Conservation (phyloP, 2,113 vertebrate species). For the Labeo catla region DNA sequence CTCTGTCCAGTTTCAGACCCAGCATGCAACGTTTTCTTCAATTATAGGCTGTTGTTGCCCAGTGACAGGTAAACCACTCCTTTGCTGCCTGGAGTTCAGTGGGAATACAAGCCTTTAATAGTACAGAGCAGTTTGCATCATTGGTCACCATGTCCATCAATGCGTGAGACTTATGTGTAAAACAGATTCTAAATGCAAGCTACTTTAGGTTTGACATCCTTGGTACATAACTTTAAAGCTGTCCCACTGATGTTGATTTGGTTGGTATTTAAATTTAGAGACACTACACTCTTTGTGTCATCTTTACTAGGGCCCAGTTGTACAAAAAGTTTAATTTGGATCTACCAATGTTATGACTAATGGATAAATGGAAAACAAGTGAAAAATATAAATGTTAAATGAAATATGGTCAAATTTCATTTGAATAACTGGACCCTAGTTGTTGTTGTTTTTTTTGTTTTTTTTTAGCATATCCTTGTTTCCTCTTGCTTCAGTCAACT, state of each 20-base stretch:
- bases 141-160: background rate
- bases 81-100: conserved; percentile 50
- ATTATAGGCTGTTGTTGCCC: conserved; percentile 66
- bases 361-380: background rate
- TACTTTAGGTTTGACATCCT: background rate
- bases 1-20: background rate
- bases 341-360: background rate
- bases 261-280: background rate
- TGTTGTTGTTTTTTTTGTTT: background rate
- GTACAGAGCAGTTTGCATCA: background rate
- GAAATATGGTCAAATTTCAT: background rate
- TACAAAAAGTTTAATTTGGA: background rate
- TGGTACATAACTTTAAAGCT: background rate
- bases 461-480: background rate
- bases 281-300: background rate
- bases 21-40: conserved; percentile 30
- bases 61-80: conserved; percentile 67
- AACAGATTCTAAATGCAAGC: background rate
- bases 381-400: background rate
- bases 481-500: background rate
- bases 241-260: background rate
- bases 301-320: background rate
- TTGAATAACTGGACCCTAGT: background rate
- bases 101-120: background rate
- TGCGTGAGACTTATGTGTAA: background rate